Evolutionary conservation across 2,113 vertebrate genomes (phyloP), one percentile per base, ranked within the genome.

Genomic region (Sigmodon hispidus): DNA sequence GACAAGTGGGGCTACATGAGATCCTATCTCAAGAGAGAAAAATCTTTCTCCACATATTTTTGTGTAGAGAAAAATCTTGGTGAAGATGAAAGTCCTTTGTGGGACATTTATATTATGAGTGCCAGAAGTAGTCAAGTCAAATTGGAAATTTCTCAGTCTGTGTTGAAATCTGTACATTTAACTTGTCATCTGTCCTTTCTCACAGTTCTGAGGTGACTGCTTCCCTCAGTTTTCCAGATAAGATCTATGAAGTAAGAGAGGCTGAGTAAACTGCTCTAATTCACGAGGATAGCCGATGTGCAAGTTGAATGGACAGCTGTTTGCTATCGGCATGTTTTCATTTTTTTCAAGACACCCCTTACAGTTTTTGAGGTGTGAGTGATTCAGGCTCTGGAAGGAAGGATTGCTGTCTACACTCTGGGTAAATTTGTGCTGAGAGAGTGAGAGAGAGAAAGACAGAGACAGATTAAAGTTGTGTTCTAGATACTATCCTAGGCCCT

Each of bases 401-500:
- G 5, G 7, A 5, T 4, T 75, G 40, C 24, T 48, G 3, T 88
- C 34, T 36, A 21, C 11, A 63, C 52, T 10, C 43, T 45, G 67
- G 50, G 45, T 76, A 34, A 40, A 65, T 11, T 19, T 59, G 40
- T 2, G 9, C 31, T n/a, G 3, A 8, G 5, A 79, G 34, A 45
- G 4, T 15, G 7, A 81, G 36, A 55, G 6, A 19, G 3, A 36
- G 9, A 4, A 1, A 31, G 8, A 90, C 21, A 83, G 11, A 36
- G 5, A 21, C 5, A 84, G n/a, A 50, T 34, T 43, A 3, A 34
- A 75, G 15, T 87, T 36, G 43, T 5, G 1, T 40, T 72, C 5
- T 15, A 36, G 29, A 22, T 75, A 31, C 29, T 17, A 0, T 45
- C 1, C 16, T 6, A 34, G 5, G 1, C 55, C 45, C 3, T 5